These are phyloP conservation scores for Cremastobaeus sp. DNA, from an alignment of 2,888 invertebrate genomes.

Conservation along the genomic window DNA sequence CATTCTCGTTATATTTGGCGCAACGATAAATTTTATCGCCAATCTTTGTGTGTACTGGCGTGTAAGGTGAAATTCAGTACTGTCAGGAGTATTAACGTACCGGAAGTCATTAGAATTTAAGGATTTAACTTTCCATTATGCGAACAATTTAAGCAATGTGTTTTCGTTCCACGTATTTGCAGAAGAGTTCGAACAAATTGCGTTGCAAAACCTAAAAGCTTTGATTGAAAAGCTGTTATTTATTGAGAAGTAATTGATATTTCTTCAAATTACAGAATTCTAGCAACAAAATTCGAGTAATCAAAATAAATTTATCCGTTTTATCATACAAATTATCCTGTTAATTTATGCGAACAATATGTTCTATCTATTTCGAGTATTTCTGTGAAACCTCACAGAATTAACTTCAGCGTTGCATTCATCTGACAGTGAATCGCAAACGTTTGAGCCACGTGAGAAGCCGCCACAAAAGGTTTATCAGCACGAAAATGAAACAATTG, in stretches of 20 bases:
- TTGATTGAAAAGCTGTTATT: too few species aligned
- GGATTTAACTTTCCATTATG: constrained; percentile 41
- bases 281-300: too few species aligned
- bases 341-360: too few species aligned
- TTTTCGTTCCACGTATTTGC: constrained; percentile 33
- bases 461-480: constrained; percentile 36
- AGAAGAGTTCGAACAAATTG: too few species aligned
- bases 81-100: constrained; percentile 32
- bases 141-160: constrained; percentile 40
- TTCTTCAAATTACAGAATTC: too few species aligned
- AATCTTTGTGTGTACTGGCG: constrained; percentile 17
- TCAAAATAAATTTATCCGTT: too few species aligned
- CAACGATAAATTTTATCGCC: constrained; percentile 44
- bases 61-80: constrained; percentile 27
- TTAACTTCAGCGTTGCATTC: too few species aligned
- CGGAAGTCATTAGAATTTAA: constrained; percentile 50
- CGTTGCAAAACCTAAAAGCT: too few species aligned
- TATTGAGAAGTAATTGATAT: too few species aligned
- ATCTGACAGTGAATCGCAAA: constrained; percentile 12
- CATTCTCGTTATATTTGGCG: constrained; percentile 45
- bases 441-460: constrained; percentile 9
- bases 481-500: constrained; percentile 44
- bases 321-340: too few species aligned
- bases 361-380: too few species aligned
- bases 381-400: too few species aligned